Conservation (phyloP, 2,113 vertebrate species). For the Zosterops japonicus region DNA sequence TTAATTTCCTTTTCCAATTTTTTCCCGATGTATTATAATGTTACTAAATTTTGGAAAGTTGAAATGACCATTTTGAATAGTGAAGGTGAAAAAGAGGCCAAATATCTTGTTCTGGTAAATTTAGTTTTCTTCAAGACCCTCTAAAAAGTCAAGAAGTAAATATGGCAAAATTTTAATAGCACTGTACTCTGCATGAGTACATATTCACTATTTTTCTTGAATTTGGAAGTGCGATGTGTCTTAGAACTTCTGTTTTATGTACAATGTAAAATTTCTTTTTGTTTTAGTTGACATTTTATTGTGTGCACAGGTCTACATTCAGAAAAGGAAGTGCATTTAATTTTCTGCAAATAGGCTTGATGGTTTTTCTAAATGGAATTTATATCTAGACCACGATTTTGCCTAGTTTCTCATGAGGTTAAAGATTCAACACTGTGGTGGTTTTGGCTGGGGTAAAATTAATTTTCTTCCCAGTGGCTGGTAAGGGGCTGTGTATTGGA, state of each 20-base stretch:
- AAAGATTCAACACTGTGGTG: neutral
- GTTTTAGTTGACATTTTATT: neutral
- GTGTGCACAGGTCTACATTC: neutral
- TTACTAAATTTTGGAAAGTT: neutral
- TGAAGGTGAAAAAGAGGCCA: neutral
- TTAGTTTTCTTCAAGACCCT: neutral
- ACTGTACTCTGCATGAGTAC: neutral
- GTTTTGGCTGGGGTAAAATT: neutral
- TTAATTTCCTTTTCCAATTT: neutral
- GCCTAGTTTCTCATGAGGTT: neutral
- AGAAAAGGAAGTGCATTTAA: neutral
- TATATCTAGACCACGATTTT: neutral
- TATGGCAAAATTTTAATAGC: neutral
- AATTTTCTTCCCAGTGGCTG: neutral
- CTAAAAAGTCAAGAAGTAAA: neutral
- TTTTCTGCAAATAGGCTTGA: neutral
- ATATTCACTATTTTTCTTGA: neutral
- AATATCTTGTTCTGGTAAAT: neutral
- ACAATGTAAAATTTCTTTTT: neutral
- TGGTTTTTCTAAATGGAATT: neutral
- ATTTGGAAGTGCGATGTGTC: accelerated
- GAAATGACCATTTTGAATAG: neutral
- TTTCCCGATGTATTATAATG: neutral
- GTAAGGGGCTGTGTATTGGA: neutral
- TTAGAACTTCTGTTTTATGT: neutral